These are phyloP conservation scores for Dynastes hyllus DNA, from an alignment of 2,888 invertebrate genomes.

Conservation along the genomic window DNA sequence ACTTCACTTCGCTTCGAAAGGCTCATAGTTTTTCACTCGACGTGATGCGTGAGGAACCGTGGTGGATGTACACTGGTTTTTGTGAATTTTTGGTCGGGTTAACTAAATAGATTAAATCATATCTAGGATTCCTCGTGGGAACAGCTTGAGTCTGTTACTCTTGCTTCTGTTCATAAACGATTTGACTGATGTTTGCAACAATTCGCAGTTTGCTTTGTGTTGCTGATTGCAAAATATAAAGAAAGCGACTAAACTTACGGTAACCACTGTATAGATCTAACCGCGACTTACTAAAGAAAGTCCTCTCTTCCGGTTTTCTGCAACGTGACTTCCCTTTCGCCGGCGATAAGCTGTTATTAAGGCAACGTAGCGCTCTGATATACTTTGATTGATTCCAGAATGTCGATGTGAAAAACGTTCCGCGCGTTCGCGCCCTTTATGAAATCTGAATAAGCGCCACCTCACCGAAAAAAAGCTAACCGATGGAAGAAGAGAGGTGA, in stretches of 20 bases:
- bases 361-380: neutral
- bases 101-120: too few species aligned
- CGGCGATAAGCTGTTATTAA: conserved; percentile 30
- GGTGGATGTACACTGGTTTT: neutral
- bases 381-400: conserved; percentile 41
- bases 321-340: neutral
- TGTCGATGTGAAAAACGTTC: conserved; percentile 29
- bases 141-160: too few species aligned
- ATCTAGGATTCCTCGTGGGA: too few species aligned
- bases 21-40: conserved; percentile 5
- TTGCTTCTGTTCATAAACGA: too few species aligned
- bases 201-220: too few species aligned
- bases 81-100: neutral
- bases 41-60: neutral
- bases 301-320: conserved; percentile 15
- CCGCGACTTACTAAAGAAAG: neutral
- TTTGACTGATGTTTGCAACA: too few species aligned
- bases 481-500: neutral
- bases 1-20: neutral
- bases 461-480: neutral
- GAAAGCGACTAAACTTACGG: neutral
- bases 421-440: conserved; percentile 16
- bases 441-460: conserved; percentile 40
- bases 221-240: too few species aligned
- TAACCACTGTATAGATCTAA: neutral